Conservation (phyloP, 2,888 invertebrate species). For the Eremobia ochroleuca region DNA sequence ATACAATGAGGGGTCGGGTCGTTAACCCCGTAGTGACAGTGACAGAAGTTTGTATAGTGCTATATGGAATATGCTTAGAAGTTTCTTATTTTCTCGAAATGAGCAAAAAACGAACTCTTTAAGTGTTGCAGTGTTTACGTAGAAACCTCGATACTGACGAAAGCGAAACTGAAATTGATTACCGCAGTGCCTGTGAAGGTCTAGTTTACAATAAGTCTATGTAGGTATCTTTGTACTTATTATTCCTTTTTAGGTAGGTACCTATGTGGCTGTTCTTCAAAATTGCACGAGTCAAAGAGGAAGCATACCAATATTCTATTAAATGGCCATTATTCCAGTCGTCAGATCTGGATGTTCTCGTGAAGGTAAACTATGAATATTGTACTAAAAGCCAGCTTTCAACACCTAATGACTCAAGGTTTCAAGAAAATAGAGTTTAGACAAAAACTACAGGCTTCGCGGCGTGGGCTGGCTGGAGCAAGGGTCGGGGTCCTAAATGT, state of each 20-base stretch:
- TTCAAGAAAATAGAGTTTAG: no score
- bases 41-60: not conserved
- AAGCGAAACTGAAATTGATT: not conserved
- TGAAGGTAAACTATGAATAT: no score
- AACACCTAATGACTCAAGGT: no score
- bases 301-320: no score
- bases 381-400: no score
- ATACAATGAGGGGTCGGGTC: slow-evolving; percentile 25
- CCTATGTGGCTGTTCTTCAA: no score
- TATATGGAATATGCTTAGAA: not conserved
- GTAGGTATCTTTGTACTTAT: not conserved
- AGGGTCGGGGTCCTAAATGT: no score
- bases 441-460: no score
- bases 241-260: not conserved
- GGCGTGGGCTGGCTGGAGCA: no score
- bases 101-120: not conserved
- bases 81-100: not conserved
- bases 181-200: not conserved
- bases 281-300: no score
- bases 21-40: slow-evolving; percentile 2
- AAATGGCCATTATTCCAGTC: not conserved
- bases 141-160: not conserved
- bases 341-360: no score
- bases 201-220: not conserved
- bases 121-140: not conserved